Percentiles rank a stretch among this genome's conserved stretches.
Conservation (phyloP, 2,113 vertebrate genomes). For the Natator depressus region DNA sequence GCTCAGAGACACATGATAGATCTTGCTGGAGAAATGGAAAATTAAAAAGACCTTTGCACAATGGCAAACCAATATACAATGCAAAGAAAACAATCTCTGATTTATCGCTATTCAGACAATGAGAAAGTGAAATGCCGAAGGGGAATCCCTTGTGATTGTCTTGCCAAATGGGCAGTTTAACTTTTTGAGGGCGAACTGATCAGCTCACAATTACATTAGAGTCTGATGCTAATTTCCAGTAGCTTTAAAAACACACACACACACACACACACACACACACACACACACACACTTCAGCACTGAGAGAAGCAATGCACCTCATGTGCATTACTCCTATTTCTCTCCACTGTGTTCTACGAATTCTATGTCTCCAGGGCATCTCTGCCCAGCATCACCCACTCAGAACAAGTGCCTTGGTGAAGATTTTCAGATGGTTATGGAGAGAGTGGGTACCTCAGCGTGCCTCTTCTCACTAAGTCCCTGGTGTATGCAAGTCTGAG, state of each 20-base stretch:
- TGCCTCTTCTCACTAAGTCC: background rate
- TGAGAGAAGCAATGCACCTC: background rate
- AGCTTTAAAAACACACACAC: background rate
- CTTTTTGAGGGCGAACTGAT: background rate
- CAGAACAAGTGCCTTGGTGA: background rate
- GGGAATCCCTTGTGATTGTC: background rate
- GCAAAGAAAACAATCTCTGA: background rate
- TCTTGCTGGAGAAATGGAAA: background rate
- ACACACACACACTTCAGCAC: background rate
- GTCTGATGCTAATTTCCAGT: background rate
- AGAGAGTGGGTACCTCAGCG: background rate
- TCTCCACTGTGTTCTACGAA: background rate
- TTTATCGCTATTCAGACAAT: background rate
- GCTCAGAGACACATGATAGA: background rate
- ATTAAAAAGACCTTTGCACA: slow-evolving; percentile 6
- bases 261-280: too few relatives aligned
- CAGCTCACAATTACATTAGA: background rate
- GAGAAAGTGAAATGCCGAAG: background rate
- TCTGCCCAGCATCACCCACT: background rate
- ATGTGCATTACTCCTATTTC: background rate
- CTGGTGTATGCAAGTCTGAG: background rate
- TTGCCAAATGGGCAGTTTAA: background rate
- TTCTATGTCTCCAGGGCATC: background rate
- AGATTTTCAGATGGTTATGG: background rate
- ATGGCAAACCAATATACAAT: background rate